These are phyloP conservation scores for Pseudomugil tenellus DNA, from an alignment of 2,797 vertebrate species.

Conservation along the genomic window DNA sequence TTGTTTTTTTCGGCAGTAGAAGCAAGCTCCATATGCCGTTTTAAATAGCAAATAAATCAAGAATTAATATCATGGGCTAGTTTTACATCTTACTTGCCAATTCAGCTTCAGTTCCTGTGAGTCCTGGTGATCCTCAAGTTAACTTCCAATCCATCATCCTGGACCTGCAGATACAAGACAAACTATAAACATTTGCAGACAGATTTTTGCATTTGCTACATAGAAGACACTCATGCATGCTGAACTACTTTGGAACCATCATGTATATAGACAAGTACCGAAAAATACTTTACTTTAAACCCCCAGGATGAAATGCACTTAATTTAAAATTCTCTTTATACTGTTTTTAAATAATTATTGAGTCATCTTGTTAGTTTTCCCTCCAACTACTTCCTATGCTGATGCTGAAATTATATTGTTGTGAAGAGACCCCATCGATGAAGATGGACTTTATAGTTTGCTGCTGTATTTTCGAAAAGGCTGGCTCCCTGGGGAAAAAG, in stretches of 20 bases:
- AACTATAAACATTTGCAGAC: constrained; percentile 32
- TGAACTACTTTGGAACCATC: constrained; percentile 51
- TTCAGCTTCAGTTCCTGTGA: constrained; percentile 69
- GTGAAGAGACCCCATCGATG: constrained; percentile 50
- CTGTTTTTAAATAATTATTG: constrained; percentile 68
- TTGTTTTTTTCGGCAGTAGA: too few species aligned
- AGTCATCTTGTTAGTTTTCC: constrained; percentile 69
- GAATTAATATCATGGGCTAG: not conserved
- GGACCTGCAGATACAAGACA: constrained; percentile 63
- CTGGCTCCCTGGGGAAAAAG: constrained; percentile 34
- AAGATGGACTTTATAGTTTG: constrained; percentile 31
- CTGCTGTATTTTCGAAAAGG: constrained; percentile 35
- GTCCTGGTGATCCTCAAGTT: constrained; percentile 70
- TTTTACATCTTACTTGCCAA: constrained; percentile 75
- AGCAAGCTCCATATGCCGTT: not conserved
- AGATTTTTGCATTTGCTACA: constrained; percentile 19
- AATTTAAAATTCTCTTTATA: constrained; percentile 67
- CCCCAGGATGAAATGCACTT: constrained; percentile 49
- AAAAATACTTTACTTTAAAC: constrained; percentile 45
- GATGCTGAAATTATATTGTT: constrained; percentile 44
- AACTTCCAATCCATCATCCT: constrained; percentile 54
- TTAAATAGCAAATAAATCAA: not conserved
- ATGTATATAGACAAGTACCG: constrained; percentile 41
- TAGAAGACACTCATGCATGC: constrained; percentile 44
- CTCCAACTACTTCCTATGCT: constrained; percentile 59